Evolutionary conservation across 2,797 vertebrate genomes (phyloP).

Genomic region (Synanceia verrucosa): DNA sequence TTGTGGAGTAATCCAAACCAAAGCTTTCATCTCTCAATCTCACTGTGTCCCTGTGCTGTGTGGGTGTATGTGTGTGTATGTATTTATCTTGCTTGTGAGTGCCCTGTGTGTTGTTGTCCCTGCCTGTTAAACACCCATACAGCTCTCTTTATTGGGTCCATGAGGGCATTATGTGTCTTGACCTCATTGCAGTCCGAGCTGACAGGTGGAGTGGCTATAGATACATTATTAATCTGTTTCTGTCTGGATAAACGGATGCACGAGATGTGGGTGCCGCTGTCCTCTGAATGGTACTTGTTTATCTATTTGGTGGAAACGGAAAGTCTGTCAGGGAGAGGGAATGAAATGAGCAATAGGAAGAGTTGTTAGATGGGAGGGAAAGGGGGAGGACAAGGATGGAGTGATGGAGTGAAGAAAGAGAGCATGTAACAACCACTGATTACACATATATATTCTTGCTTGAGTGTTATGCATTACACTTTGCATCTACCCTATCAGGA

Average conservation of each 20-base stretch:
- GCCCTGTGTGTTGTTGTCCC: slow-evolving; percentile 5
- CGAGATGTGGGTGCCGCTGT: slow-evolving; percentile 11
- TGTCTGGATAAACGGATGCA: slow-evolving; percentile 55
- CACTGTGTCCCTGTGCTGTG: slow-evolving; percentile 16
- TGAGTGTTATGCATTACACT: slow-evolving; percentile 41
- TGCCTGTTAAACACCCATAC: slow-evolving; percentile 30
- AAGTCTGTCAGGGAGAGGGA: slow-evolving; percentile 61
- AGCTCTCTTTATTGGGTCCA: slow-evolving; percentile 20
- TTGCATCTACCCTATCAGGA: slow-evolving; percentile 13
- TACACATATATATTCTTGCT: slow-evolving; percentile 44
- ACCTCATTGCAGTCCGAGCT: slow-evolving; percentile 41
- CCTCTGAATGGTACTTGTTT: slow-evolving; percentile 62
- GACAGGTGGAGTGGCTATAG: slow-evolving; percentile 53
- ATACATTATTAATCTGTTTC: slow-evolving; percentile 60
- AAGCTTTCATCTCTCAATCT: slow-evolving; percentile 64
- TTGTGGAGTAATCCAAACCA: slow-evolving; percentile 55
- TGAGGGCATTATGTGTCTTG: slow-evolving; percentile 21
- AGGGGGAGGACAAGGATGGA: slow-evolving; percentile 32
- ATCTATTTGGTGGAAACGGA: slow-evolving; percentile 65
- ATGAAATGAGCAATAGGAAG: slow-evolving; percentile 54
- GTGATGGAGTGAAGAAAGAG: slow-evolving; percentile 24
- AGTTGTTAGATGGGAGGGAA: slow-evolving; percentile 46
- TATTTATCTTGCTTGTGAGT: background rate
- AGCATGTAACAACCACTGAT: slow-evolving; percentile 51
- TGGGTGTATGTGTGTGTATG: background rate